Conservation (phyloP, 2,113 vertebrate genomes). For the Cebidichthys violaceus region DNA sequence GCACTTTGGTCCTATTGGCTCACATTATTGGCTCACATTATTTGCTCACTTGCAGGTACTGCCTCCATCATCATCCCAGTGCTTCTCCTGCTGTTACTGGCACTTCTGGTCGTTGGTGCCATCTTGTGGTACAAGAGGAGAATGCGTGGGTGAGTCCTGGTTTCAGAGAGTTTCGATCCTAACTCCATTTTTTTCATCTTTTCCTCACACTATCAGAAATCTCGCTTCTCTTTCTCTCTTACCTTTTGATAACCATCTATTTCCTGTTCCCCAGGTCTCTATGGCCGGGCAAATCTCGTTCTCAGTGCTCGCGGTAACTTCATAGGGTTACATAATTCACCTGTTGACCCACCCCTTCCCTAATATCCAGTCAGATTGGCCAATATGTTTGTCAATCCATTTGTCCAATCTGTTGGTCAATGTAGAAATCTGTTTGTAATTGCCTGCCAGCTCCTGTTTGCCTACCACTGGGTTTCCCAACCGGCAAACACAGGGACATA, state of each 20-base stretch:
- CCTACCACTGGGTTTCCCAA: constrained; percentile 35
- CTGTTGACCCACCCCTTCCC: constrained; percentile 38
- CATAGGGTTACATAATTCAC: constrained; percentile 73
- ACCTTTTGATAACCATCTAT: constrained; percentile 77
- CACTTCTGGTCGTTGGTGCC: constrained; percentile 86
- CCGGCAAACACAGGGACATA: constrained; percentile 46
- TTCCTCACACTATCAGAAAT: constrained; percentile 42
- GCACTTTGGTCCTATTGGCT: constrained; percentile 23
- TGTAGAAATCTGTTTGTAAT: constrained; percentile 60
- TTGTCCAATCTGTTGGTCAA: constrained; percentile 58
- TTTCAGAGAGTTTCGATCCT: not conserved
- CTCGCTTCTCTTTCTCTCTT: constrained; percentile 49
- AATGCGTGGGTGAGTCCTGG: constrained; percentile 90
- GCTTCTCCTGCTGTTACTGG: constrained; percentile 86
- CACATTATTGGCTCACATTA: not conserved
- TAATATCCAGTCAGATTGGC: constrained; percentile 36
- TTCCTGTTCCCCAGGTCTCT: constrained; percentile 85
- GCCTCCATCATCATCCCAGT: constrained; percentile 90
- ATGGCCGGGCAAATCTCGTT: constrained; percentile 82
- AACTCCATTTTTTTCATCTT: constrained; percentile 44
- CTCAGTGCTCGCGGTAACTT: constrained; percentile 85
- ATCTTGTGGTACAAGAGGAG: constrained; percentile 94
- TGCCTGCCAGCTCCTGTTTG: constrained; percentile 70
- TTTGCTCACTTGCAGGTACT: constrained; percentile 76
- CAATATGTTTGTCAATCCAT: constrained; percentile 56